phyloP scores from a whole-genome alignment of 30 jellyfish, hydroid and myxozoan species.

The Hydra vulgaris region DNA sequence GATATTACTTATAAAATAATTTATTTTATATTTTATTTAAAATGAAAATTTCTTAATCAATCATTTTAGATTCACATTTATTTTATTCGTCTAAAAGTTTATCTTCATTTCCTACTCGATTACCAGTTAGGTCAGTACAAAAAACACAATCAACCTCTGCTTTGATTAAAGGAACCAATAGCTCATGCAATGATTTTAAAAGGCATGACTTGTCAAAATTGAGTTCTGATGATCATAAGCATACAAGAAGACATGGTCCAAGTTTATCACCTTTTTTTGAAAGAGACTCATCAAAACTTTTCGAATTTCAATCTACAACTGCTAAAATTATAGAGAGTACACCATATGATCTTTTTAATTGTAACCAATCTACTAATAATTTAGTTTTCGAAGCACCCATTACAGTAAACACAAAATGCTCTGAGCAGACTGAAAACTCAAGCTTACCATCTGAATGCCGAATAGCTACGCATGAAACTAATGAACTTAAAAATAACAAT shows the following conservation, averaged over 20 bases:
- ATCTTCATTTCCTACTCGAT: background rate
- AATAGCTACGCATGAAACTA: too few relatives aligned
- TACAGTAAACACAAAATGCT: background rate
- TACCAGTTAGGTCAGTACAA: conserved; percentile 8
- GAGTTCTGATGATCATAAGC: background rate
- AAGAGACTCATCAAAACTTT: conserved; percentile 1
- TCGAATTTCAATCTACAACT: background rate
- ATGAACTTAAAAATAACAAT: too few relatives aligned
- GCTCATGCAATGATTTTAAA: background rate
- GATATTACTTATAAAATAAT: too few relatives aligned
- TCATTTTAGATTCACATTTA: background rate
- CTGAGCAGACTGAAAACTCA: background rate
- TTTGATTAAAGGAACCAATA: conserved; percentile 15
- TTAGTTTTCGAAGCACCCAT: background rate
- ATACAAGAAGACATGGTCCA: conserved; percentile 12
- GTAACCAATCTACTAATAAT: background rate
- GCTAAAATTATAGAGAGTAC: background rate
- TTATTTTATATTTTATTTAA: too few relatives aligned
- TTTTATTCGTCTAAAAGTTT: background rate
- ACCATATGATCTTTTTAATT: background rate
- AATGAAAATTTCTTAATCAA: too few relatives aligned
- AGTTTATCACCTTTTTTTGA: conserved; percentile 26
- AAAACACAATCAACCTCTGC: conserved; percentile 23
- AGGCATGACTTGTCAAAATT: background rate
- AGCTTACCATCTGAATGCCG: too few relatives aligned